These are phyloP conservation scores for Entomobrya proxima DNA, from an alignment of 2,888 invertebrate genomes.

Conservation along the genomic window DNA sequence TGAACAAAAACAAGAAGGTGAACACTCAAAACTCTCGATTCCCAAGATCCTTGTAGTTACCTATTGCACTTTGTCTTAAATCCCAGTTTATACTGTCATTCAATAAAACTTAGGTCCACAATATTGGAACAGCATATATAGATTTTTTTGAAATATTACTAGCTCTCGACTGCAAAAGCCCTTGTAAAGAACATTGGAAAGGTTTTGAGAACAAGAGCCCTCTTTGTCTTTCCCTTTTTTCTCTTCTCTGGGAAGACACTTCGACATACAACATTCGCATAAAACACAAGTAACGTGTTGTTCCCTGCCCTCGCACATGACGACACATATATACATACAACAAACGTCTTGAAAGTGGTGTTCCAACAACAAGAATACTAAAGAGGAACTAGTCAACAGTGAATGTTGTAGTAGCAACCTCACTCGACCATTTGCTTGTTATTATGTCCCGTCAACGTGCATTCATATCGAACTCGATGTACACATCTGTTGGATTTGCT, in stretches of 20 bases:
- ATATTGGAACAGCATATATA: no score
- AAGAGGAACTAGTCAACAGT: background rate
- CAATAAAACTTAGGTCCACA: background rate
- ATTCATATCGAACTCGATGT: slow-evolving; percentile 21
- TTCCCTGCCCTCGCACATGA: background rate
- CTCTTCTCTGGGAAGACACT: slow-evolving; percentile 44
- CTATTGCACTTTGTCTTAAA: slow-evolving; percentile 41
- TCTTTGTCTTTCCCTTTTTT: slow-evolving; percentile 63
- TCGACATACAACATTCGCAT: slow-evolving; percentile 35
- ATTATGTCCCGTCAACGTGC: slow-evolving; percentile 40
- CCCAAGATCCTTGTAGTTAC: slow-evolving; percentile 43
- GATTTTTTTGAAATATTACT: no score
- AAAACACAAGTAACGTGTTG: slow-evolving; percentile 23
- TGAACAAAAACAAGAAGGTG: slow-evolving; percentile 25
- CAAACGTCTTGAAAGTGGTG: background rate
- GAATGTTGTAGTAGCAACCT: background rate
- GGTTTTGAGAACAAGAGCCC: slow-evolving; percentile 51
- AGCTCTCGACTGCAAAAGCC: slow-evolving; percentile 33
- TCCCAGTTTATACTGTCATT: slow-evolving; percentile 47
- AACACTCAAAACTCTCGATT: slow-evolving; percentile 60
- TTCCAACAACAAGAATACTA: background rate
- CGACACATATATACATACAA: background rate
- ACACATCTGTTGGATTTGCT: slow-evolving; percentile 46
- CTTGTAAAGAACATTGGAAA: slow-evolving; percentile 43
- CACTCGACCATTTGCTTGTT: slow-evolving; percentile 21